Evolutionary conservation across 2,113 vertebrate species (phyloP), one percentile per base, ranked within the genome.

Genomic region (Columba livia): DNA sequence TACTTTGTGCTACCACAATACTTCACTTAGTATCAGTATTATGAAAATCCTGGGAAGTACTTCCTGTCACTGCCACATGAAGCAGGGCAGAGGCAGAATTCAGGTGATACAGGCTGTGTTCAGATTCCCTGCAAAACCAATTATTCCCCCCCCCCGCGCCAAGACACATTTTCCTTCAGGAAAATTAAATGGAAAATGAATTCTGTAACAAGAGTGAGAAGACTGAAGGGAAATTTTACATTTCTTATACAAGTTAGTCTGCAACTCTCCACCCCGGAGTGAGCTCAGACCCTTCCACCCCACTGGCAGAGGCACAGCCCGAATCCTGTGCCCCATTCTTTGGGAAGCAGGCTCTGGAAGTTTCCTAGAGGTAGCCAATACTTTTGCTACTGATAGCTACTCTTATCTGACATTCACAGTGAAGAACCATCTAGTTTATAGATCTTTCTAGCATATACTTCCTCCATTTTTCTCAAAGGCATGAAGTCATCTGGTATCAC

Each of bases 221-320:
- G 29, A 73, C 25, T 66, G 54, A 9, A 62, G 8, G 18, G 19
- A 79, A 64, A 44, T 34, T 77, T 31, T 47, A 56, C 11, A 25
- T 47, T 67, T 74, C 19, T 50, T 74, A 71, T 75, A 64, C 42
- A 88, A 74, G 29, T 50, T 40, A 73, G 20, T 61, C 42, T 61
- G 31, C 16, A 85, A 64, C 38, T 28, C 12, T 54, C 28, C 38
- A 60, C 11, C 31, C 10, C 19, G 40, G 38, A 53, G 47, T 11
- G 29, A 75, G 40, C 44, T 69, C 66, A 47, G 23, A 28, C 4
- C 6, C 38, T 14, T 73, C 57, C 82, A 17, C 15, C 44, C n/a
- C n/a, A 26, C 48, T 20, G 19, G 44, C 1, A 4, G 50, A 77
- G 26, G 32, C 36, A 84, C 0, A 0, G 47, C 23, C 23, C 6